Base-by-base conservation (phyloP, 2,113 vertebrate species). In the Dipodomys stephensi region DNA sequence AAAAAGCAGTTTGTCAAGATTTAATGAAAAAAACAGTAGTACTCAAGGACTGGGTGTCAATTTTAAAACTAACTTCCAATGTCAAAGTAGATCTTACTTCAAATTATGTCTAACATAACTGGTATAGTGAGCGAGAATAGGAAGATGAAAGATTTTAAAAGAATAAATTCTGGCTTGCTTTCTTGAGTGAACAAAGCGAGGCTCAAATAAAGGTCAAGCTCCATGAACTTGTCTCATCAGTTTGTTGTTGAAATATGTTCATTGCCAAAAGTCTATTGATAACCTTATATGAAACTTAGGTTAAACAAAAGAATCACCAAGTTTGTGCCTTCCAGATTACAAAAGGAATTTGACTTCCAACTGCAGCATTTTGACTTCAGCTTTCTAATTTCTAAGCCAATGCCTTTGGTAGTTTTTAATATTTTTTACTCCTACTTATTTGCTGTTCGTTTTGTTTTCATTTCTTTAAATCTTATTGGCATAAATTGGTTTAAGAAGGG, bases 31-130 rank as follows among this genome's bases (percentile, higher is more conserved):
- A 39, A 57, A 57, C 53, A 20, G 7, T 87, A 87, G n/a, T 39
- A 79, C 11, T 90, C 22, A 81, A 72, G 35, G 16, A 65, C 30
- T 46, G 89, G 9, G 11, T 60, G 81, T 72, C 79, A 71, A 90
- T 92, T 93, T 91, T 35, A 44, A 85, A 93, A 67, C 23, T 78
- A 82, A 78, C 90, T 88, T 95, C 92, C 6, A n/a, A 8, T 20
- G 53, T 7, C 92, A 65, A 57, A 64, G 28, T 95, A 65, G 89
- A 83, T 32, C 92, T 82, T n/a, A 46, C 77, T 19, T 88, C 39
- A 69, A 83, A 15, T 80, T 76, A 39, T 68, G 6, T 96, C 68
- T 60, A 28, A 39, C 0, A 4, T 60, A 91, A 11, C 6, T 69
- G 0, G 1, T 87, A 9, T 20, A 83, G 25, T 20, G 28, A 88